Percentiles rank a stretch among this genome's conserved stretches.
Conservation (phyloP, 2,888 invertebrate genomes). For the Parnassius orleans region DNA sequence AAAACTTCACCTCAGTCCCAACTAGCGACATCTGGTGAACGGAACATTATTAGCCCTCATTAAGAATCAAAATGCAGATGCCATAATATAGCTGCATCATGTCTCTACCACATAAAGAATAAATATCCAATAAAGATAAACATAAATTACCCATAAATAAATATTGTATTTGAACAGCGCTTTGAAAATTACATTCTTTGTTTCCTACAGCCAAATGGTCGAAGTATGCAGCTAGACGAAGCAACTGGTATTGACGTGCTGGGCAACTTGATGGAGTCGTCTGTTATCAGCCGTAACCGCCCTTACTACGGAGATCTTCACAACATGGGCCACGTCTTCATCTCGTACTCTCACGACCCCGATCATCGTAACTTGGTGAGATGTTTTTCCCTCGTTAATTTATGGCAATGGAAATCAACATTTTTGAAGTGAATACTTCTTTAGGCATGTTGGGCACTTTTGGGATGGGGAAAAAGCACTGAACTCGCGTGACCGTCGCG, state of each 20-base stretch:
- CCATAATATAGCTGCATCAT: not conserved
- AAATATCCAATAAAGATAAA: not conserved
- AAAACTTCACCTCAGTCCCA: too few species aligned
- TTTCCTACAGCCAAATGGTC: conserved; percentile 77
- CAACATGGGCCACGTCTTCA: conserved; percentile 90
- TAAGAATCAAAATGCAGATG: not conserved
- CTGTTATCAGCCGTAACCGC: conserved; percentile 85
- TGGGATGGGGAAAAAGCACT: too few species aligned
- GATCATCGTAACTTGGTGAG: conserved; percentile 86
- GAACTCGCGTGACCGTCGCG: too few species aligned
- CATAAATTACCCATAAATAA: too few species aligned
- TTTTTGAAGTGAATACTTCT: too few species aligned
- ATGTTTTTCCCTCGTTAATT: not conserved
- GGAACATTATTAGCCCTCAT: too few species aligned
- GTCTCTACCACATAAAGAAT: not conserved
- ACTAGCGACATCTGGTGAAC: too few species aligned
- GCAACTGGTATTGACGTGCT: conserved; percentile 87
- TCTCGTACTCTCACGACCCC: conserved; percentile 90
- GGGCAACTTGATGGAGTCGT: conserved; percentile 90
- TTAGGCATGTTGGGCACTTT: too few species aligned
- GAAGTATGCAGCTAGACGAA: conserved; percentile 81
- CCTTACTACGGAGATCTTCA: conserved; percentile 89
- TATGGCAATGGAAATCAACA: too few species aligned
- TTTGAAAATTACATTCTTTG: not conserved
- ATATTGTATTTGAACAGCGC: too few species aligned